Percentiles rank a stretch among this genome's conserved stretches.
Evolutionary conservation across 2,888 invertebrate species (phyloP).

Genomic region (Kuschelorhynchus macadamiae): DNA sequence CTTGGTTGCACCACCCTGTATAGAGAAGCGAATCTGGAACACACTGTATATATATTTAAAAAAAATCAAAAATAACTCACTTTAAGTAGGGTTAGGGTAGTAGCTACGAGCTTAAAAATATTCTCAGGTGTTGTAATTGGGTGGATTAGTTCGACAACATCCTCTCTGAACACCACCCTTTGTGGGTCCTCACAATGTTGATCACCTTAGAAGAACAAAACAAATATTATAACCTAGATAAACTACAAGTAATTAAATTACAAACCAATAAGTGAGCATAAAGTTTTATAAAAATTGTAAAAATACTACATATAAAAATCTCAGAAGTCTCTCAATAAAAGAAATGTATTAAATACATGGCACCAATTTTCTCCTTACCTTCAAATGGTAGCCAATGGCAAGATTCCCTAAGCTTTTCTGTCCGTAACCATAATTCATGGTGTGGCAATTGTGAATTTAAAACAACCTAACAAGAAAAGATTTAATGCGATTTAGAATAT

Average conservation of each 20-base stretch:
- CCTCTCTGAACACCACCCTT: slow-evolving; percentile 76
- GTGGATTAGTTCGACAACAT: slow-evolving; percentile 78
- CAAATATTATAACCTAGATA: too few species aligned
- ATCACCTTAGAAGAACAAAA: slow-evolving; percentile 58
- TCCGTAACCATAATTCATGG: slow-evolving; percentile 81
- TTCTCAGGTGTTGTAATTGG: slow-evolving; percentile 75
- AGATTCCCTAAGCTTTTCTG: slow-evolving; percentile 80
- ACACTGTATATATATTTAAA: too few species aligned
- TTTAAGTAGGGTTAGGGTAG: slow-evolving; percentile 74
- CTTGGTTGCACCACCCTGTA: too few species aligned
- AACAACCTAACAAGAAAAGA: too few species aligned
- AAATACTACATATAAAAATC: too few species aligned
- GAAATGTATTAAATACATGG: slow-evolving; percentile 5
- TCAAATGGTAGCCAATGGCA: slow-evolving; percentile 78
- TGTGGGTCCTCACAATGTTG: slow-evolving; percentile 74
- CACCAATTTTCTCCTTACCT: slow-evolving; percentile 20
- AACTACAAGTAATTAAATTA: too few species aligned
- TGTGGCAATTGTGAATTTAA: slow-evolving; percentile 77
- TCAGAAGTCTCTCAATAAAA: too few species aligned
- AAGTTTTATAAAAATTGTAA: slow-evolving; percentile 7
- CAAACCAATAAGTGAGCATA: too few species aligned
- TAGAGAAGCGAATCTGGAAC: too few species aligned
- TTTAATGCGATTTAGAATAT: too few species aligned
- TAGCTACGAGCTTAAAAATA: slow-evolving; percentile 74
- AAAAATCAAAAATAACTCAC: too few species aligned